Percentiles rank a stretch among this genome's conserved stretches.
These are phyloP conservation scores for Perodicticus potto DNA, from an alignment of 2,797 vertebrate genomes.

Conservation along the genomic window DNA sequence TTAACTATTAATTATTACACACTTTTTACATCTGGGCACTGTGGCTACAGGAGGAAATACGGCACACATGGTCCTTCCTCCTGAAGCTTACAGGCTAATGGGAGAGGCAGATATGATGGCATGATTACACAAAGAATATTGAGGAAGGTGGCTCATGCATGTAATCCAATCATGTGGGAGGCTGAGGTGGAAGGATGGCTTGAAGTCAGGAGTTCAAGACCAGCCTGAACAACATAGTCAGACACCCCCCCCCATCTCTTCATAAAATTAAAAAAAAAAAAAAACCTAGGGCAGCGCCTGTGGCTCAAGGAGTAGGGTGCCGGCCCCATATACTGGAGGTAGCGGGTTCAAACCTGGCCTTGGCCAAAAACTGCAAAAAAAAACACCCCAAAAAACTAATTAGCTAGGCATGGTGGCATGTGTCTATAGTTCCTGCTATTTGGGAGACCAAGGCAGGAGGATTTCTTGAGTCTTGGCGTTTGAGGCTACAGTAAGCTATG, in stretches of 20 bases:
- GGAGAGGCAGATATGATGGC: not conserved
- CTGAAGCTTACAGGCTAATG: not conserved
- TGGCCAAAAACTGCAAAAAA: too few relatives aligned
- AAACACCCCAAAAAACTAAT: too few relatives aligned
- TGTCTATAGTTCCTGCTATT: too few relatives aligned
- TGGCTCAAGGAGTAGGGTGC: too few relatives aligned
- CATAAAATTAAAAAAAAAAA: too few relatives aligned
- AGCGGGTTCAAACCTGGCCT: too few relatives aligned
- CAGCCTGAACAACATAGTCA: not conserved
- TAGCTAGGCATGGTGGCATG: too few relatives aligned
- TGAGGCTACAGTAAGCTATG: not conserved
- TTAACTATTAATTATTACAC: not conserved
- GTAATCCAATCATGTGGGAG: not conserved
- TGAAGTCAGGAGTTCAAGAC: not conserved
- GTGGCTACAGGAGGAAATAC: not conserved
- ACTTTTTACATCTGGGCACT: not conserved
- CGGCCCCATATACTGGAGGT: too few relatives aligned
- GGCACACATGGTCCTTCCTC: too few relatives aligned
- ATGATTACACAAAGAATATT: not conserved
- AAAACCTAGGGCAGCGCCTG: too few relatives aligned
- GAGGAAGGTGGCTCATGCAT: not conserved
- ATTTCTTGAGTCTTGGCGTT: not conserved
- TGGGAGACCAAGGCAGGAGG: too few relatives aligned
- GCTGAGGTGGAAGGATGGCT: not conserved
- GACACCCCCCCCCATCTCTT: too few relatives aligned